Evolutionary conservation across 2,888 invertebrate genomes (phyloP), one percentile per base, ranked within the genome.

Genomic region (Protula sp.): DNA sequence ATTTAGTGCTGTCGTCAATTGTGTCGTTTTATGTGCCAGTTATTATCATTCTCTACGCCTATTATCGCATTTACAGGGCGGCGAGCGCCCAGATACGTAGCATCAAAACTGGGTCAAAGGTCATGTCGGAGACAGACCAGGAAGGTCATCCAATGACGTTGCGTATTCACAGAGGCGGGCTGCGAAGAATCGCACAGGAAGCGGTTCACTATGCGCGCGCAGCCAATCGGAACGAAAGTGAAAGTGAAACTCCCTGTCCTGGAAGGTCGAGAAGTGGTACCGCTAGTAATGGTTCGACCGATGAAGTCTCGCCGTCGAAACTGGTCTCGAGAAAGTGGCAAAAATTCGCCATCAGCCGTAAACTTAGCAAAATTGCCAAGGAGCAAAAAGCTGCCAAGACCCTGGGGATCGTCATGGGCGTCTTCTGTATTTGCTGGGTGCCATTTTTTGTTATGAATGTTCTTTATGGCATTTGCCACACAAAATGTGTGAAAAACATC

Each of bases 321-420:
- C 51, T 61, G 59, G 58, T 60, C 55, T 61, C 62, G 31, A 58
- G 67, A 27, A 69, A 66, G 56, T 65, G 68, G 67, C 56, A 58
- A 54, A 74, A 93, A 83, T 94, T 95, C 82, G 94, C 94, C 3
- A 83, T 95, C 26, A 93, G 93, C 67, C 86, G 94, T 30, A 94
- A 94, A 78, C 83, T 97, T 64, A 92, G 94, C 19, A 95, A 95
- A 83, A 91, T 97, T 74, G 92, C 95, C 55, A 94, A 94, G 78
- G 97, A 95, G 81, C 94, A 94, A 81, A 97, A 97, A 81, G 97
- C 97, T 5, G 97, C 97, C 2, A 95, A 95, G 82, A 97, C 95
- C 5, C 83, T 97, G 69, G 95, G 94, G 54, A 94, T 95, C 77
- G 94, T 95, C 72, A 94, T 95, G 89, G 94, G 94, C 60, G 92